Evolutionary conservation across 2,888 invertebrate species (phyloP), one percentile per base, ranked within the genome.

Genomic region (Agrochola lychnidis): DNA sequence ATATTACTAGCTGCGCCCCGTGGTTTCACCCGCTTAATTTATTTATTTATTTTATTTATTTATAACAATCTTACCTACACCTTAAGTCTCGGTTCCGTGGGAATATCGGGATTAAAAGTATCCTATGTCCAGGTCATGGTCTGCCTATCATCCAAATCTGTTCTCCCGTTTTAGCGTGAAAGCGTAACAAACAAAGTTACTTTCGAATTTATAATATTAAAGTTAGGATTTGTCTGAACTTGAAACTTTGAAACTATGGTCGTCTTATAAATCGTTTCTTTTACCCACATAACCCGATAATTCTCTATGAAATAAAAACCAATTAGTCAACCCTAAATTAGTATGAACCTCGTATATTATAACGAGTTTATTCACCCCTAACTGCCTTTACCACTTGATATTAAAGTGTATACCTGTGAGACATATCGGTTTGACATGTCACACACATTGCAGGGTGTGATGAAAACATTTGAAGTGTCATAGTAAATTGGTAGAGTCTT

Each of bases 311-410:
- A 62, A 53, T 40, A 48, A 53, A 45, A 48, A 40, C 10, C 10
- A 48, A 40, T 30, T 22, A 81, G n/a, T 56, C 2, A 56, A 19
- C 19, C 16, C 4, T 40, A 56, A 42, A 63, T 30, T 36, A 57
- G 30, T 63, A 22, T 6, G 2, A 51, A 22, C 36, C 16, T 16
- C 30, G 12, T n/a, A 36, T 57, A n/a, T 57, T 76, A 57, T 76
- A 76, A 76, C 36, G 51, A 78, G 78, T 76, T 64, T 36, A 36
- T 64, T 82, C 42, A 64, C 63, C 76, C 57, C 30, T 64, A 51
- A 22, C 40, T 36, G 40, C 48, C 25, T 63, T 57, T 75, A 14
- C 36, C 14, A 64, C 36, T 53, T 73, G 73, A 45, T 61, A 45
- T 61, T 61, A 53, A 73, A 73, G 73, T 73, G 51, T 76, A 36